A percentile compares a stretch with the other conserved stretches of the same genome.
These are phyloP conservation scores for Chorisops tibialis DNA, from an alignment of 2,888 invertebrate genomes.

Conservation along the genomic window DNA sequence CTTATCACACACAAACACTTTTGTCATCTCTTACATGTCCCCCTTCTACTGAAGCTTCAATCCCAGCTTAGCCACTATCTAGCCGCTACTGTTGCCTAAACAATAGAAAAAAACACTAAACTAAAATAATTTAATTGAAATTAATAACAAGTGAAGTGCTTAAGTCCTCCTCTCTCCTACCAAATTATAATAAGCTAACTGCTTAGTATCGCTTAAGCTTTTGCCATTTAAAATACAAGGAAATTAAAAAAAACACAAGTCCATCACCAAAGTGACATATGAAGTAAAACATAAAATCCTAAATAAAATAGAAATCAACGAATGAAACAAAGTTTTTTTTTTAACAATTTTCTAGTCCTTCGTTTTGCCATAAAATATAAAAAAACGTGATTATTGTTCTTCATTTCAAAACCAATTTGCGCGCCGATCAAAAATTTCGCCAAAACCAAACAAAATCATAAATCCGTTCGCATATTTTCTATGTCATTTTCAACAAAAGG, in stretches of 20 bases:
- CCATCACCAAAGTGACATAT: constrained; percentile 1
- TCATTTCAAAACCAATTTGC: no score
- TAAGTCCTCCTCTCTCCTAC: constrained; percentile 5
- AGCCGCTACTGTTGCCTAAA: constrained; percentile 22
- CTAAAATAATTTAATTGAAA: not conserved
- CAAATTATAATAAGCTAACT: constrained; percentile 3
- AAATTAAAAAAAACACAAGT: constrained; percentile 5
- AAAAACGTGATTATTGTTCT: constrained; percentile 17
- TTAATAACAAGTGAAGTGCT: constrained; percentile 21
- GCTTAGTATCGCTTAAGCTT: constrained; percentile 28
- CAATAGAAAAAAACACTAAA: constrained; percentile 1
- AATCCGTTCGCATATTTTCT: not conserved
- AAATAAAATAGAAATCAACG: constrained; percentile 16
- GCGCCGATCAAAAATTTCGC: not conserved
- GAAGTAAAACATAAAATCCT: not conserved
- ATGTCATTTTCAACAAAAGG: not conserved
- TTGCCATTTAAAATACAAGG: constrained; percentile 12
- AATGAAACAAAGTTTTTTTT: constrained; percentile 13
- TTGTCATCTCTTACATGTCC: constrained; percentile 20
- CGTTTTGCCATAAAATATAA: constrained; percentile 31
- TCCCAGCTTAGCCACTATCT: constrained; percentile 20
- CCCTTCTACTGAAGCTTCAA: constrained; percentile 21
- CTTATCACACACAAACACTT: constrained; percentile 22
- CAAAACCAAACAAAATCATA: not conserved
- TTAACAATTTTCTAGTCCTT: constrained; percentile 30